These are phyloP conservation scores for Antheraea mylitta DNA, from an alignment of 1,140 invertebrate species.

Conservation along the genomic window DNA sequence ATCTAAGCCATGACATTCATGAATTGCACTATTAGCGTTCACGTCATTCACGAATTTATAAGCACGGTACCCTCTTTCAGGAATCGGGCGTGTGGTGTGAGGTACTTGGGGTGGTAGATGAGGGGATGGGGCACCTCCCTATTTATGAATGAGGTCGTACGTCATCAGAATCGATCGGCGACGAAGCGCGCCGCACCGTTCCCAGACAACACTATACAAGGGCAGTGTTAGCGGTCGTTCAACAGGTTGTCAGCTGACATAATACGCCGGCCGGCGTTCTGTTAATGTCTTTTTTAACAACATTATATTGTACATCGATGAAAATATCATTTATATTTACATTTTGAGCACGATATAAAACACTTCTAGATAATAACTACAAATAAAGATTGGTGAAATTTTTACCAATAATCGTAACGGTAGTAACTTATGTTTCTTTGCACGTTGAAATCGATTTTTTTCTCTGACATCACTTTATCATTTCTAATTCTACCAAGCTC, in stretches of 20 bases:
- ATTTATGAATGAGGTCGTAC: constrained; percentile 74
- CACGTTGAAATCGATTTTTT: no score
- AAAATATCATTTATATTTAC: background rate
- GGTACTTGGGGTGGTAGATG: constrained; percentile 19
- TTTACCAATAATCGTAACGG: no score
- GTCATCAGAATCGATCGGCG: constrained; percentile 67
- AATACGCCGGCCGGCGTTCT: constrained; percentile 46
- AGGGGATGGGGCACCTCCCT: constrained; percentile 36
- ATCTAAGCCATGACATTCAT: background rate
- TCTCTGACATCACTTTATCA: no score
- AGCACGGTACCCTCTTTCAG: constrained; percentile 27
- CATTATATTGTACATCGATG: background rate
- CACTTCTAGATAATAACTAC: no score
- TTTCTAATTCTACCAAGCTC: no score
- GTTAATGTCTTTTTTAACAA: constrained; percentile 12
- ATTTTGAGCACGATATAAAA: no score
- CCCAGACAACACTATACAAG: constrained; percentile 59
- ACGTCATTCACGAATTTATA: constrained; percentile 68
- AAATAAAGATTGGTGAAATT: no score
- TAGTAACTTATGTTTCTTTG: no score
- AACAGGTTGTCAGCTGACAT: constrained; percentile 70
- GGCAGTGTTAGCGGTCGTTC: constrained; percentile 48
- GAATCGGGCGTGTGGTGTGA: constrained; percentile 34
- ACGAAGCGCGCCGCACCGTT: constrained; percentile 23
- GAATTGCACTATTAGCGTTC: constrained; percentile 33